Conservation (phyloP, 2,113 vertebrate genomes). For the Serilophus lunatus region DNA sequence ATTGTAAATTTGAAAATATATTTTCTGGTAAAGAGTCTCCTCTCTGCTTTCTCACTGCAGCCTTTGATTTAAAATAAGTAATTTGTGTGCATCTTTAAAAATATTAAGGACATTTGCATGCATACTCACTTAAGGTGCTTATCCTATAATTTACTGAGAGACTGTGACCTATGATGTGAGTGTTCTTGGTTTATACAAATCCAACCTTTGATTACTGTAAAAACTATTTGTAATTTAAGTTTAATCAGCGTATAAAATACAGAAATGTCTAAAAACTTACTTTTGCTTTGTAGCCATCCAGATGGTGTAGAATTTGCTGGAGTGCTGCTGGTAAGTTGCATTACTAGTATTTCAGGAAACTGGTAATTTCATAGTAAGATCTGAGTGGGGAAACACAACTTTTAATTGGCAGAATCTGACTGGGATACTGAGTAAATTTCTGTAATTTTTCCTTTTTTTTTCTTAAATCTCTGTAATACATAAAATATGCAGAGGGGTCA, state of each 20-base stretch:
- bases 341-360: background rate
- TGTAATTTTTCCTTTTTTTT: background rate
- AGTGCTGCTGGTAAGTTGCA: background rate
- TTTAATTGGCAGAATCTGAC: background rate
- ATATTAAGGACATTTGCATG: background rate
- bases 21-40: background rate
- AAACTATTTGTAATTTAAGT: background rate
- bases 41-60: background rate
- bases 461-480: background rate
- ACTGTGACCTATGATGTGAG: background rate
- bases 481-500: background rate
- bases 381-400: background rate
- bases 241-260: background rate
- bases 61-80: background rate
- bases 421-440: background rate
- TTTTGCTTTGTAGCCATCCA: background rate
- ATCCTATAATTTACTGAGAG: background rate
- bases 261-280: background rate
- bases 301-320: background rate
- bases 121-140: conserved; percentile 5
- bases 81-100: background rate
- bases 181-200: conserved; percentile 23
- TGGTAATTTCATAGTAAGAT: background rate
- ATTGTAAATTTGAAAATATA: background rate
- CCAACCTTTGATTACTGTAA: background rate